Evolutionary conservation across 92 coral and sea anemone species (phyloP).

Genomic region (Siderastrea radians): DNA sequence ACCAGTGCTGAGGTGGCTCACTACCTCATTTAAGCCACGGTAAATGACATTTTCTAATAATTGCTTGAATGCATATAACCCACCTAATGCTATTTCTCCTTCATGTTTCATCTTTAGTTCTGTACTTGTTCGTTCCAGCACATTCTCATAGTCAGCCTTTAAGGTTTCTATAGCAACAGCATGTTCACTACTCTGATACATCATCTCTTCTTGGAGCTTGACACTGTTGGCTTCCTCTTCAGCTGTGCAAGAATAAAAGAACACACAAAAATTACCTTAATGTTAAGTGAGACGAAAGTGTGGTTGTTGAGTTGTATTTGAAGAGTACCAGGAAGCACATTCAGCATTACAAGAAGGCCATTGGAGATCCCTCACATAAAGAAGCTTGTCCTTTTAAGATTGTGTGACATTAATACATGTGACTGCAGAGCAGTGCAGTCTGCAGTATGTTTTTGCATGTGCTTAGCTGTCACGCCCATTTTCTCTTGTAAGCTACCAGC

Average conservation of each 20-base stretch:
- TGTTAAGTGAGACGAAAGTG: not conserved
- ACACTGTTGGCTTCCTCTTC: constrained; percentile 92
- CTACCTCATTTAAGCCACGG: too few species aligned
- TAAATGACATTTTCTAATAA: not conserved
- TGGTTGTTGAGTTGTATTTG: not conserved
- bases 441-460: too few species aligned
- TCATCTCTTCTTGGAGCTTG: constrained; percentile 97
- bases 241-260: constrained; percentile 33
- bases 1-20: too few species aligned
- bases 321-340: too few species aligned
- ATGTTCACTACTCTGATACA: constrained; percentile 93
- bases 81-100: constrained; percentile 87
- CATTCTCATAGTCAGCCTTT: constrained; percentile 92
- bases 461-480: too few species aligned
- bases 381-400: too few species aligned
- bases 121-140: constrained; percentile 77
- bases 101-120: constrained; percentile 77
- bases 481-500: too few species aligned
- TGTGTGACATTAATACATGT: too few species aligned
- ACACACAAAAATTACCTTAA: not conserved
- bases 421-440: too few species aligned
- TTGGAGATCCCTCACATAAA: too few species aligned
- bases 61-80: not conserved
- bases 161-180: constrained; percentile 93
- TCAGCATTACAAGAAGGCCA: too few species aligned